phyloP scores from a whole-genome alignment of 1,140 invertebrate species.

The Drosophila subobscura region DNA sequence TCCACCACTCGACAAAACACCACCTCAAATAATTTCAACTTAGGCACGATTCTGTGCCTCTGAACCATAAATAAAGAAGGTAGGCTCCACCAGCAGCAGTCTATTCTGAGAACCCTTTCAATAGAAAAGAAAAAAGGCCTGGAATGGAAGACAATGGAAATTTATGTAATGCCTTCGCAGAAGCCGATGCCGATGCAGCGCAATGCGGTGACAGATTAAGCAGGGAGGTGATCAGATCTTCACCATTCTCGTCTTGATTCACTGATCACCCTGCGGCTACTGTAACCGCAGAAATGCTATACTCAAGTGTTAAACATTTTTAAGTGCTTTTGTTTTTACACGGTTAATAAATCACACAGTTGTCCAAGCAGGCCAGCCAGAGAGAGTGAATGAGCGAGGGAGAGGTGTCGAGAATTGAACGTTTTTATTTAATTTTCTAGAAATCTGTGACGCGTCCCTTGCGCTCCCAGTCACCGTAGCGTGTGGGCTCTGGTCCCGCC shows the following conservation, averaged over 20 bases:
- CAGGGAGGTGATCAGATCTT: conserved; percentile 16
- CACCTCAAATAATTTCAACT: conserved; percentile 65
- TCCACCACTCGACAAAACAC: conserved; percentile 13
- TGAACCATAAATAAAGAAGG: conserved; percentile 66
- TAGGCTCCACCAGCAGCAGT: conserved; percentile 25
- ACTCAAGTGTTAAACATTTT: conserved; percentile 51
- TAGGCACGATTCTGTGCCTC: conserved; percentile 68
- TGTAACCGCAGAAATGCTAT: conserved; percentile 41
- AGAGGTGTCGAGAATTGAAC: conserved; percentile 17
- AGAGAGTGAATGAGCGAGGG: no score
- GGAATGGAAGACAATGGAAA: no score
- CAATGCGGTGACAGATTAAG: conserved; percentile 18
- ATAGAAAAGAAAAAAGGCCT: conserved; percentile 18
- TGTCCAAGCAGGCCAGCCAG: conserved; percentile 16
- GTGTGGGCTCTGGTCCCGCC: conserved; percentile 97
- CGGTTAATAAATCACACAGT: conserved; percentile 60
- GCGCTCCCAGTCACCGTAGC: conserved; percentile 99
- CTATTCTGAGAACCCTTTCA: conserved; percentile 70
- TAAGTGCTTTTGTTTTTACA: conserved; percentile 63
- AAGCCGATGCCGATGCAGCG: conserved; percentile 20
- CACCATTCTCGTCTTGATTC: conserved; percentile 27
- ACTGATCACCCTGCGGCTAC: conserved; percentile 6
- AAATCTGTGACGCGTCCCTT: conserved; percentile 94
- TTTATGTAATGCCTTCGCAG: conserved; percentile 78
- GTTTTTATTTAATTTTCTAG: conserved; percentile 25